These are phyloP conservation scores for Prionace glauca DNA, from an alignment of 2,797 vertebrate species.

Conservation along the genomic window DNA sequence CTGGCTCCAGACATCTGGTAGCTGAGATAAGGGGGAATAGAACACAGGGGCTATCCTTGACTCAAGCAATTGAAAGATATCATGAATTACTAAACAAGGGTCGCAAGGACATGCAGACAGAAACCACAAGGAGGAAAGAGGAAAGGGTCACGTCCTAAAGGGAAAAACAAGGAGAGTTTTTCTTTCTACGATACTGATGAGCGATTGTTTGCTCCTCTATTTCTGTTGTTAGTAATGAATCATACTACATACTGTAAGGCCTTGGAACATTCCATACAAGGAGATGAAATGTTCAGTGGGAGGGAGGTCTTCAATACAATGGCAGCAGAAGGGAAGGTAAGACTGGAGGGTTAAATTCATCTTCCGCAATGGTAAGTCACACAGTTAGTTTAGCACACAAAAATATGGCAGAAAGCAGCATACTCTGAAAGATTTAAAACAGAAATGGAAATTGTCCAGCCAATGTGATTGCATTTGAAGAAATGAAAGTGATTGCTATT, in stretches of 20 bases:
- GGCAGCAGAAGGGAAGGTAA: conserved; percentile 78
- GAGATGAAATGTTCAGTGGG: conserved; percentile 65
- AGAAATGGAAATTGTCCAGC: background rate
- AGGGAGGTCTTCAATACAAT: conserved; percentile 81
- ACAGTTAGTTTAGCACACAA: conserved; percentile 55
- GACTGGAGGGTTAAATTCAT: conserved; percentile 46
- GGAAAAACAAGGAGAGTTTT: conserved; percentile 52
- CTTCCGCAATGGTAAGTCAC: conserved; percentile 54
- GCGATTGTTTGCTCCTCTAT: conserved; percentile 43
- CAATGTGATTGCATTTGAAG: conserved; percentile 12
- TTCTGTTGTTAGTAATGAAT: conserved; percentile 63
- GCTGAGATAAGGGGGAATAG: conserved; percentile 64
- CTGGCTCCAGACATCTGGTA: conserved; percentile 48
- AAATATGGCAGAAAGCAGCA: conserved; percentile 64
- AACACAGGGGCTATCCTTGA: conserved; percentile 45
- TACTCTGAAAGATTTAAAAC: conserved; percentile 66
- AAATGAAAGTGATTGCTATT: background rate
- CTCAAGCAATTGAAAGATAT: conserved; percentile 14
- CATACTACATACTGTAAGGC: conserved; percentile 72
- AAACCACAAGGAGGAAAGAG: conserved; percentile 52
- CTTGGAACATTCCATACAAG: conserved; percentile 79
- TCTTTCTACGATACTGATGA: conserved; percentile 47
- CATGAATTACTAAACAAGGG: conserved; percentile 8
- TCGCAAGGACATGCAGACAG: conserved; percentile 44
- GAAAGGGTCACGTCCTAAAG: conserved; percentile 47